A percentile compares a stretch with the other conserved stretches of the same genome.
Conservation (phyloP, 2,113 vertebrate genomes). For the Dicrurus megarhynchus region DNA sequence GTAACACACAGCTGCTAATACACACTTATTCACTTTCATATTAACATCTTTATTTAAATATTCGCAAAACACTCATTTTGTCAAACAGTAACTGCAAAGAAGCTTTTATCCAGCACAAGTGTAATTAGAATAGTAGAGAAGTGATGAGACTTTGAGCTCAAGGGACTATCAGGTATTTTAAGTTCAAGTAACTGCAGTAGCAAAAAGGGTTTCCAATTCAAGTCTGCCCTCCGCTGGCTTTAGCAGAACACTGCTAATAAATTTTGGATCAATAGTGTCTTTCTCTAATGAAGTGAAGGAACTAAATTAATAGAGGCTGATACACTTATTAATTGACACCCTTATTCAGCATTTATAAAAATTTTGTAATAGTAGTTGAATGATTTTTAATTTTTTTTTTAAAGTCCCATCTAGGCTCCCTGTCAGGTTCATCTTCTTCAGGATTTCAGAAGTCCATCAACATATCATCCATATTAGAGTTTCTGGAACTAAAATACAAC, state of each 20-base stretch:
- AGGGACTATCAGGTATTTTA: not conserved
- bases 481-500: not conserved
- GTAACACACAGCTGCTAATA: not conserved
- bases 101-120: not conserved
- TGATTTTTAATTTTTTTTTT: not conserved
- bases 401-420: not conserved
- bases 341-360: not conserved
- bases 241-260: not conserved
- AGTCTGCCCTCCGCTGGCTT: conserved; percentile 52
- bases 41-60: conserved; percentile 30
- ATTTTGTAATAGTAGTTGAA: not conserved
- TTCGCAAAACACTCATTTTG: not conserved
- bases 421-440: not conserved
- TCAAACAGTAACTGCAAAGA: conserved; percentile 2
- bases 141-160: not conserved
- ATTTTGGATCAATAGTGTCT: not conserved
- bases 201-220: conserved; percentile 25
- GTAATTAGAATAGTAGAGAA: conserved; percentile 4
- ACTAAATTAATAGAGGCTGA: not conserved
- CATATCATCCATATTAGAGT: not conserved
- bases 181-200: not conserved
- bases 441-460: not conserved
- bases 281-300: not conserved
- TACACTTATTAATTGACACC: not conserved
- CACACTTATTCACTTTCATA: not conserved